These are phyloP conservation scores for Sinosuthora webbiana DNA, from an alignment of 2,113 vertebrate genomes.

Conservation along the genomic window DNA sequence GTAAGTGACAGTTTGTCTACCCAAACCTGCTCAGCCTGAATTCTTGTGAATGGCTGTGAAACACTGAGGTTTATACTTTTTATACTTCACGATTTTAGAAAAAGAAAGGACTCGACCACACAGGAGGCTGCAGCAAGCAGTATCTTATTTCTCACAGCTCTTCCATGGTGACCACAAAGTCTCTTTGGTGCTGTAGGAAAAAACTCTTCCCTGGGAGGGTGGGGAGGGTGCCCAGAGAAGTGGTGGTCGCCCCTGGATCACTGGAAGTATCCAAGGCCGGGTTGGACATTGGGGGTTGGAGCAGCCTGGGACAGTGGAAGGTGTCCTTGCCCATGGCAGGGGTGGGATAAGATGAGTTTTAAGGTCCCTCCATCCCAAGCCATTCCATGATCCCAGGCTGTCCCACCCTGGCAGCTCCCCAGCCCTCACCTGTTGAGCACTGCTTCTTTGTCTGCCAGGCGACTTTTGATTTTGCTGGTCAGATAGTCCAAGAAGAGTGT, in stretches of 20 bases:
- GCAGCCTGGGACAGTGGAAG: accelerated
- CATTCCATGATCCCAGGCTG: background rate
- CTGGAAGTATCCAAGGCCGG: background rate
- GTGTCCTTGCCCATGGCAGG: background rate
- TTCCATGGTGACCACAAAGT: background rate
- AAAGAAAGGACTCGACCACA: background rate
- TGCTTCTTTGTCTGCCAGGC: slow-evolving; percentile 91
- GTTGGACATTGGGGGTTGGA: accelerated
- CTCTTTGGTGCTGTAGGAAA: background rate
- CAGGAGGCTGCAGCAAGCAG: background rate
- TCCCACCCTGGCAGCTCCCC: background rate
- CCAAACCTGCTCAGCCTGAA: background rate
- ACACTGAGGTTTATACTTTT: background rate
- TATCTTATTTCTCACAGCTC: background rate
- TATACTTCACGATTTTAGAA: background rate
- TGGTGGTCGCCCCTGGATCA: background rate
- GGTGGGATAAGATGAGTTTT: accelerated
- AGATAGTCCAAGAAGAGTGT: slow-evolving; percentile 96
- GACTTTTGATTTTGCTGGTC: slow-evolving; percentile 95
- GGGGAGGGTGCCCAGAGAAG: background rate
- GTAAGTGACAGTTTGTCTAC: background rate
- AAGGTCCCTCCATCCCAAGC: background rate
- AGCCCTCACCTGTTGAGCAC: slow-evolving; percentile 84
- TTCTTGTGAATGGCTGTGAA: background rate
- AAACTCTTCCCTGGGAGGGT: background rate